phyloP scores from a whole-genome alignment of 2,888 invertebrate genomes.

The Drosophila nigricruria region DNA sequence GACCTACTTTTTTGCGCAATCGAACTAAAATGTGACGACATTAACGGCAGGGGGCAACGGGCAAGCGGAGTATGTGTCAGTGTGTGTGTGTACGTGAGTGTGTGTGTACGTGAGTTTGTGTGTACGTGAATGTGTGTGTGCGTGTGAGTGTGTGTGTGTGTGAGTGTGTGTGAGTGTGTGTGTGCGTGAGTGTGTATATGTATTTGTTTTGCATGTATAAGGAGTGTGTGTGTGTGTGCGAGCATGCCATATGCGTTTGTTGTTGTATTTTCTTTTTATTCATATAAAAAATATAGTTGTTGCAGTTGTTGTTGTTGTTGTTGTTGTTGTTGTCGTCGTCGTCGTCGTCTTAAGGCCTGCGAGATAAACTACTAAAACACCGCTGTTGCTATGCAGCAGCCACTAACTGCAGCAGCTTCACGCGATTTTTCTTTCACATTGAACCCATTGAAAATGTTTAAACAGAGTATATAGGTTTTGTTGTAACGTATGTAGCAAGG shows the following conservation, averaged over 20 bases:
- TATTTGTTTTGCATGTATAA: neutral
- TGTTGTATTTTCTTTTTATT: slow-evolving; percentile 36
- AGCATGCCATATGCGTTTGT: slow-evolving; percentile 10
- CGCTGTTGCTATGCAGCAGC: slow-evolving; percentile 41
- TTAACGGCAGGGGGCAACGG: slow-evolving; percentile 13
- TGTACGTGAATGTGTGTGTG: too few species aligned
- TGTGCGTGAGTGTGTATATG: neutral
- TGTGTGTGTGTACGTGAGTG: slow-evolving; percentile 4
- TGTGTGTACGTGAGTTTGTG: slow-evolving; percentile 4
- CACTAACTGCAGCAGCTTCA: slow-evolving; percentile 40
- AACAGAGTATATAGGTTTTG: neutral
- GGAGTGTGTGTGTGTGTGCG: neutral
- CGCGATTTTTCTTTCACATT: neutral
- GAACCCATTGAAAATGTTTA: neutral
- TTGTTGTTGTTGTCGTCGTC: slow-evolving; percentile 1
- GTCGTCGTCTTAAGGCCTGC: slow-evolving; percentile 15
- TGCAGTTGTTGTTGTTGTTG: slow-evolving; percentile 5
- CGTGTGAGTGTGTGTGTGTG: neutral
- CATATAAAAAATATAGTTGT: slow-evolving; percentile 23
- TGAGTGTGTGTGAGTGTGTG: slow-evolving; percentile 7
- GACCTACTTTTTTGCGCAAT: slow-evolving; percentile 78
- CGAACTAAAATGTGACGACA: slow-evolving; percentile 67
- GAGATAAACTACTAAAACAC: slow-evolving; percentile 5
- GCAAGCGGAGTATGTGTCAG: neutral
- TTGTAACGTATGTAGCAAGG: neutral